A percentile compares a stretch with the other conserved stretches of the same genome.
These are phyloP conservation scores for Pteruthius melanotis DNA, from an alignment of 2,113 vertebrate genomes.

Conservation along the genomic window DNA sequence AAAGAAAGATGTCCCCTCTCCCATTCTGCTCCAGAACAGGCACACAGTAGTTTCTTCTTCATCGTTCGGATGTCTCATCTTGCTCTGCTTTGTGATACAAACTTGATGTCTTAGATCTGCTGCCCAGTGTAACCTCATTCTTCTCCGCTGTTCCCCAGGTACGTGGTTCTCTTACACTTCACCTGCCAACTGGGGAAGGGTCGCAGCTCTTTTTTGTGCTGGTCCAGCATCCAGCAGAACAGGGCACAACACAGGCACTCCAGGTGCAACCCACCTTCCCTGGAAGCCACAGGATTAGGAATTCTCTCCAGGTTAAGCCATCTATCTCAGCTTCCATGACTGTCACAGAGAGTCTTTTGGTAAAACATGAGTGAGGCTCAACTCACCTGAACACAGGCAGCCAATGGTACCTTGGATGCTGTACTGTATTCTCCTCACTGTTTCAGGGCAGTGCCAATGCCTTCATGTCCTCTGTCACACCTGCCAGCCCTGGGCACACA, in stretches of 20 bases:
- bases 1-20: neutral
- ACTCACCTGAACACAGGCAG: neutral
- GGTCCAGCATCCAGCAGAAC: neutral
- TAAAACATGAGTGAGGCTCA: neutral
- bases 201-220: neutral
- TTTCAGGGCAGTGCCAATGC: neutral
- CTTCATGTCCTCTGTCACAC: neutral
- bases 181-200: neutral
- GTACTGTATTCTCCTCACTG: neutral
- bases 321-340: neutral
- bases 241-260: neutral
- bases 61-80: neutral
- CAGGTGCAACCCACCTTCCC: accelerated
- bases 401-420: neutral
- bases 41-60: neutral
- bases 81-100: neutral
- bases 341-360: neutral
- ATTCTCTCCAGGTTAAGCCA: neutral
- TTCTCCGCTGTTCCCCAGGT: neutral
- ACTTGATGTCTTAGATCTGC: neutral
- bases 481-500: neutral
- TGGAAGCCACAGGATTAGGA: neutral
- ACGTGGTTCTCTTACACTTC: neutral
- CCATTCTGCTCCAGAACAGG: neutral
- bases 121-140: neutral